Evolutionary conservation across 2,797 vertebrate genomes (phyloP), one percentile per base, ranked within the genome.

Genomic region (Melanotaenia nigrans): DNA sequence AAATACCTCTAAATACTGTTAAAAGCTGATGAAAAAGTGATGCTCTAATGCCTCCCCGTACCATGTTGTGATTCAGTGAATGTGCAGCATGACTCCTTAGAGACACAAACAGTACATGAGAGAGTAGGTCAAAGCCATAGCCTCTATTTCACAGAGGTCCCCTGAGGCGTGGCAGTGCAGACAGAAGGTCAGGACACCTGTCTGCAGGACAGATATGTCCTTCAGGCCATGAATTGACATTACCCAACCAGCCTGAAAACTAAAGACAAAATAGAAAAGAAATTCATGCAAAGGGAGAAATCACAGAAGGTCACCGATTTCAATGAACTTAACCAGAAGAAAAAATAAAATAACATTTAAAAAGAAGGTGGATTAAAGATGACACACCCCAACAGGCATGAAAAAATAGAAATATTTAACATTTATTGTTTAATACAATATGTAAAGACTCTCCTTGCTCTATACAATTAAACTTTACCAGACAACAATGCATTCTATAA

Each of bases 171-270:
- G 74, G 81, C 77, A 20, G 86, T 63, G 82, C 88, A 87, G 88
- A 86, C 87, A 83, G 80, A 82, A 88, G 92, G 91, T 92, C 91
- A 90, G 83, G 78, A 88, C 89, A 90, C 90, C 89, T 88, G 90
- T 92, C 90, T 87, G 84, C 78, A 38, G 59, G 71, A 82, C 84
- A 84, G 79, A 78, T 80, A 87, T 84, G 82, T 90, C 90, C 90
- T 92, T 91, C 86, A 87, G 75, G 68, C 73, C 66, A 68, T 66
- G 68, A 51, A n/a, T 51, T 71, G 84, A 86, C 76, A 58, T 78
- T 74, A 69, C 33, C 68, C 68, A 78, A 57, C 67, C n/a, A 72
- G 33, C 38, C 47, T 42, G 30, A 69, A 69, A 45, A 65, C 7
- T 4, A 6, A 8, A 25, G 4, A 6, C 59, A 12, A 4, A 30